Base-by-base conservation (phyloP, 2,888 invertebrate genomes). In the Girardia tigrina region DNA sequence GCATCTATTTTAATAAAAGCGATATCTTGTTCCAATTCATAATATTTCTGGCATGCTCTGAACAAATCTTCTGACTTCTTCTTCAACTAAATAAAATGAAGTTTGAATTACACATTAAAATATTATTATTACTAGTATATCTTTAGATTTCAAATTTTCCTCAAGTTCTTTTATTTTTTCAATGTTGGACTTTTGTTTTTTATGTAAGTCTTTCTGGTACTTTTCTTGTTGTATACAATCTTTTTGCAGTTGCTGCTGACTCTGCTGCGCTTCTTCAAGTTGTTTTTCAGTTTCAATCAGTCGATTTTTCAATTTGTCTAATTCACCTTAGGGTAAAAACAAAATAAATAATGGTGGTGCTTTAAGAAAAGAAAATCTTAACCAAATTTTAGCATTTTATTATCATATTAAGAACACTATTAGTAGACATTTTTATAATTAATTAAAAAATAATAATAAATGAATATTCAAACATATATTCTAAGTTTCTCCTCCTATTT, bases 1-100 rank as follows among this genome's bases (percentile, higher is more conserved):
- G 81, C 81, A 79, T 84, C 84, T 70, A 84, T 83, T 77, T 84
- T 84, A 79, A 81, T 81, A 78, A 84, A 84, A 20, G 83, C 84
- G 42, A 84, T 79, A 77, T 84, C 83, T 77, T 84, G 84, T 78
- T 84, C 84, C 73, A 84, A 77, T 75, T 82, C 81, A 78, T 82
- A 83, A 77, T 84, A 83, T 76, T 84, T 84, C 78, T 82, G 81
- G 79, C 82, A 82, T 1, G 83, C 83, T 76, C 80, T 81, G 77
- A 81, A 82, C 75, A 84, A 77, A 75, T 83, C 82, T 28, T 78
- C 72, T 16, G 83, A 82, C 78, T 84, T 83, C 36, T 29, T 29
- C 28, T 75, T 42, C 16, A 74, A 42, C 75, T n/a, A n/a, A 28
- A 1, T 23, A 14, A 14, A 23, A 70, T 14, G 6, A 70, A 20